Conservation (phyloP, 2,113 vertebrate genomes). For the Prinia subflava region DNA sequence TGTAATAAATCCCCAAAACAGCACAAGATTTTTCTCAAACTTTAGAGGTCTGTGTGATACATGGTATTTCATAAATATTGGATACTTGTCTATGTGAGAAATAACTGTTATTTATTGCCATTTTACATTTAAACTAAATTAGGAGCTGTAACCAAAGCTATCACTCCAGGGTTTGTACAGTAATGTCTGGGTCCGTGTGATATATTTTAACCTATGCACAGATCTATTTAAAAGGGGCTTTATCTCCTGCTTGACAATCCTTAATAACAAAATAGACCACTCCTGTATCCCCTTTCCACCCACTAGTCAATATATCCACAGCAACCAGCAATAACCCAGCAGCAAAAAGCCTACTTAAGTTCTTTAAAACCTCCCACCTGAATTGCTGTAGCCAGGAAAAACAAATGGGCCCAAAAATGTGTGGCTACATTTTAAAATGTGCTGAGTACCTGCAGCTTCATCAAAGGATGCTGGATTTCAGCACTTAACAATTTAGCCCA, state of each 20-base stretch:
- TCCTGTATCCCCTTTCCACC: conserved; percentile 16
- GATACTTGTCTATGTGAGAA: conserved; percentile 20
- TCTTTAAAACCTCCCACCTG: conserved; percentile 43
- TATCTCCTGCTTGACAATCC: conserved; percentile 24
- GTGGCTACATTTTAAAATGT: neutral
- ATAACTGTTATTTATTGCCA: conserved; percentile 33
- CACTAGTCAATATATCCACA: conserved; percentile 49
- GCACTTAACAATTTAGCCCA: neutral
- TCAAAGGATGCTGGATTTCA: conserved; percentile 7
- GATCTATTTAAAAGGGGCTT: conserved; percentile 14
- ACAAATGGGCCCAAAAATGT: conserved; percentile 13
- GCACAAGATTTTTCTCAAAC: neutral
- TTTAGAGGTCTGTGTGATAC: neutral
- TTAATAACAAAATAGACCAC: conserved; percentile 20
- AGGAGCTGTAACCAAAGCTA: conserved; percentile 10
- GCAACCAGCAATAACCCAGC: conserved; percentile 50
- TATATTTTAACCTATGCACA: conserved; percentile 20
- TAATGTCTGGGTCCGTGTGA: neutral
- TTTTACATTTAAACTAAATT: conserved; percentile 19
- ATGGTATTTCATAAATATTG: conserved; percentile 34
- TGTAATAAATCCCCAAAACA: conserved; percentile 13
- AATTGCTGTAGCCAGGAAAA: conserved; percentile 51
- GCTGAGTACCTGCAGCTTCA: conserved; percentile 35
- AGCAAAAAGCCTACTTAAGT: conserved; percentile 48
- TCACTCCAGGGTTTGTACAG: neutral